Conservation (phyloP, 2,888 invertebrate genomes). For the Andrena bicolor region DNA sequence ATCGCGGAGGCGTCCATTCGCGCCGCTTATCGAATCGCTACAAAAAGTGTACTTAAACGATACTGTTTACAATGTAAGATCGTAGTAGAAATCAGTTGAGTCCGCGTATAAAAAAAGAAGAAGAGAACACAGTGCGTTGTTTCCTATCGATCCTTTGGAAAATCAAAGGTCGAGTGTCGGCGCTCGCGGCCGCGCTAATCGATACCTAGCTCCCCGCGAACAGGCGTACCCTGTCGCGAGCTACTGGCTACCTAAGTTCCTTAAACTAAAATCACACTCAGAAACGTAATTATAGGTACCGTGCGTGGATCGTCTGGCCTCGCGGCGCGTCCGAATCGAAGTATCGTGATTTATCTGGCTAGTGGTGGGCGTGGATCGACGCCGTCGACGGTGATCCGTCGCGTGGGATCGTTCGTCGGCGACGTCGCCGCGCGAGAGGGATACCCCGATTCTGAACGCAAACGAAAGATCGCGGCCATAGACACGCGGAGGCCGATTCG, state of each 20-base stretch:
- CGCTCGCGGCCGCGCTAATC: constrained; percentile 35
- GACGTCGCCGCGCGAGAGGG: constrained; percentile 1
- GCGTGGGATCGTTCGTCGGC: neutral
- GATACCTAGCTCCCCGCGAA: constrained; percentile 47
- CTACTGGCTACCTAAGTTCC: constrained; percentile 70
- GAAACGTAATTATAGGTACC: constrained; percentile 74
- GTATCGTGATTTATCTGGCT: constrained; percentile 2
- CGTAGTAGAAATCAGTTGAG: constrained; percentile 51
- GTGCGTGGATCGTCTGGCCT: constrained; percentile 42
- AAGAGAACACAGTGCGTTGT: constrained; percentile 62
- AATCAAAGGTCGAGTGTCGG: constrained; percentile 40
- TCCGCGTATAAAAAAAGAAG: constrained; percentile 58
- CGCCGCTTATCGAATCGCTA: constrained; percentile 26
- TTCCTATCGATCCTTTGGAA: constrained; percentile 15
- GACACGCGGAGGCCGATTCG: neutral
- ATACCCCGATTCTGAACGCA: neutral
- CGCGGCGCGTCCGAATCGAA: constrained; percentile 17
- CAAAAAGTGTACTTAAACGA: constrained; percentile 50
- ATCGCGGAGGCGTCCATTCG: neutral
- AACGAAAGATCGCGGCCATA: neutral
- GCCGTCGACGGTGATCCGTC: neutral
- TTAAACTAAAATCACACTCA: constrained; percentile 83
- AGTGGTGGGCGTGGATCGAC: neutral
- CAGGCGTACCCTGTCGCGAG: constrained; percentile 32
- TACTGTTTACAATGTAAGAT: constrained; percentile 19